Conservation (phyloP, 2,113 vertebrate genomes). For the Rhadina sibilatrix region DNA sequence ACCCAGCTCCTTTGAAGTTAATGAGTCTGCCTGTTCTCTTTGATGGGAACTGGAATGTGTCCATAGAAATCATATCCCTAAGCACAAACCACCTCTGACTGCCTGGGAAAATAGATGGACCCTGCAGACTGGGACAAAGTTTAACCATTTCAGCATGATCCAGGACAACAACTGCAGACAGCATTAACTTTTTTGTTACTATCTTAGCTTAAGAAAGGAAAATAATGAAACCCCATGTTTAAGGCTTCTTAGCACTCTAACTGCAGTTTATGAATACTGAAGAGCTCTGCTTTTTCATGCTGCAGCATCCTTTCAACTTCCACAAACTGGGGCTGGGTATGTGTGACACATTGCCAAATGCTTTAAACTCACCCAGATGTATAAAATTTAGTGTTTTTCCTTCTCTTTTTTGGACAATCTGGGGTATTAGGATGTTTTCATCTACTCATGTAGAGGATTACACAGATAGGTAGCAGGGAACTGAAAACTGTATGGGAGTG, state of each 20-base stretch:
- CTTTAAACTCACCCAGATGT: not conserved
- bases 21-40: not conserved
- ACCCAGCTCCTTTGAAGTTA: conserved; percentile 43
- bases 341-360: not conserved
- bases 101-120: conserved; percentile 24
- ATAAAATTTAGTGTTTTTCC: not conserved
- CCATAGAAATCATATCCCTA: conserved; percentile 8
- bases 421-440: not conserved
- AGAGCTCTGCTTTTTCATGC: not conserved
- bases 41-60: conserved; percentile 22
- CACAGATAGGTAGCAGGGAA: not conserved
- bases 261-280: not conserved
- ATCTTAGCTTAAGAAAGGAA: not conserved
- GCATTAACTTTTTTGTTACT: not conserved
- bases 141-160: not conserved
- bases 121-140: not conserved
- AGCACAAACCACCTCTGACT: not conserved
- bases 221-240: not conserved
- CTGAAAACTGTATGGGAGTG: not conserved
- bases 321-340: not conserved
- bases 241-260: not conserved
- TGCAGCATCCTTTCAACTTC: not conserved
- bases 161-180: not conserved
- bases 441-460: not conserved
- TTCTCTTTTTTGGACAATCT: not conserved